phyloP scores from a whole-genome alignment of 2,888 invertebrate species.

The Caenorhabditis angaria region DNA sequence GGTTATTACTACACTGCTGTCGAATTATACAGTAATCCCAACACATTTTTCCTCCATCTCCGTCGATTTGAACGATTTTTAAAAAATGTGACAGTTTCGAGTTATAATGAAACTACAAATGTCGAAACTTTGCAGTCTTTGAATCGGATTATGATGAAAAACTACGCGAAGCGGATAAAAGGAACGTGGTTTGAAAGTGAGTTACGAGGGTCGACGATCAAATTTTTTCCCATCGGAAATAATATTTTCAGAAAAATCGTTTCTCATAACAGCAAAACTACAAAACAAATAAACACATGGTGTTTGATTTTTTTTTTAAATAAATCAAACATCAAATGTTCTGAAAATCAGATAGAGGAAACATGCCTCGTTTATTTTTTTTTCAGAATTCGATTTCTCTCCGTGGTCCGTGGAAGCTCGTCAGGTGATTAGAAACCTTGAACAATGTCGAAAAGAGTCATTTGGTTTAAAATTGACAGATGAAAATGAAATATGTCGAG shows the following conservation, averaged over 20 bases:
- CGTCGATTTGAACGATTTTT: slow-evolving; percentile 18
- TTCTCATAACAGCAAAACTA: too few relatives aligned
- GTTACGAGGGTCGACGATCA: too few relatives aligned
- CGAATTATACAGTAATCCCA: not conserved
- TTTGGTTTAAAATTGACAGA: slow-evolving; percentile 12
- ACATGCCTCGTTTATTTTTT: too few relatives aligned
- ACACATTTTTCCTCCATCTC: slow-evolving; percentile 20
- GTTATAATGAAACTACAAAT: not conserved
- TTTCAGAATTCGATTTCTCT: not conserved
- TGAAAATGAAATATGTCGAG: slow-evolving; percentile 20
- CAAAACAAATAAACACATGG: too few relatives aligned
- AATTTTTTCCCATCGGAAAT: too few relatives aligned
- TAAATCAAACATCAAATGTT: not conserved
- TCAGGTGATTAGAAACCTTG: slow-evolving; percentile 17
- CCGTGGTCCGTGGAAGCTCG: slow-evolving; percentile 19
- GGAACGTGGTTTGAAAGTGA: slow-evolving; percentile 9
- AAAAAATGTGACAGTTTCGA: not conserved
- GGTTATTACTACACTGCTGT: slow-evolving; percentile 8
- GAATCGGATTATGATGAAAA: slow-evolving; percentile 7
- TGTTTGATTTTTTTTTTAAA: not conserved
- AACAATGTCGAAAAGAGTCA: slow-evolving; percentile 18
- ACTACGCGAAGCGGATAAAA: not conserved
- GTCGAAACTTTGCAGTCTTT: slow-evolving; percentile 7
- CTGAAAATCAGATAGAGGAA: too few relatives aligned
- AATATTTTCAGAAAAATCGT: too few relatives aligned